Percentiles rank a stretch among this genome's conserved stretches.
These are phyloP conservation scores for Trogon melanurus DNA, from an alignment of 2,113 vertebrate species.

Conservation along the genomic window DNA sequence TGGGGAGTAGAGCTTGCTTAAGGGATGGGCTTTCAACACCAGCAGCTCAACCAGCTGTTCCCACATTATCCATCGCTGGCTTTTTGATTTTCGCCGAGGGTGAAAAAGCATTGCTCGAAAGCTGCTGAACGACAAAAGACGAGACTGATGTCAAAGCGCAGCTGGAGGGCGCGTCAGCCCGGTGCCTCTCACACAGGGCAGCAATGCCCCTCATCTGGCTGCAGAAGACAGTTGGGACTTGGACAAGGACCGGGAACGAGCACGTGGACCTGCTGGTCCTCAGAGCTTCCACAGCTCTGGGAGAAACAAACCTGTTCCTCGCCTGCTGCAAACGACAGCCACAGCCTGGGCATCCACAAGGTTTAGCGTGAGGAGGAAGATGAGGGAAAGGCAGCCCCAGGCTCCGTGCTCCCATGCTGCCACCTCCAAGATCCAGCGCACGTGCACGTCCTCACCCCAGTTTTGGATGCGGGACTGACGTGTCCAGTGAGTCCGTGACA, in stretches of 20 bases:
- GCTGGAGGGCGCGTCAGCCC: not conserved
- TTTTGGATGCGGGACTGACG: not conserved
- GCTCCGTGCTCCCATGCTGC: not conserved
- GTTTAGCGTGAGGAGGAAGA: not conserved
- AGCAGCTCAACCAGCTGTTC: not conserved
- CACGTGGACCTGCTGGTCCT: rapidly evolving
- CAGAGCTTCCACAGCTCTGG: not conserved
- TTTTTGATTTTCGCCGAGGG: not conserved
- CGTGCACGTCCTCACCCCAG: rapidly evolving
- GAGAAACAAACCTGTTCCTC: not conserved
- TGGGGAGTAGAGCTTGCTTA: not conserved
- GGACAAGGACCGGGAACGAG: not conserved
- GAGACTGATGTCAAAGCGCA: not conserved
- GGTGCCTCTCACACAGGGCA: not conserved
- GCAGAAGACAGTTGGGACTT: not conserved
- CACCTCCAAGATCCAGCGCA: not conserved
- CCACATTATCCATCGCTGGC: not conserved
- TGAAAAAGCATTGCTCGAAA: not conserved
- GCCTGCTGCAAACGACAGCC: not conserved
- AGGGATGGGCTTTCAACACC: not conserved
- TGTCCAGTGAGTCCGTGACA: not conserved
- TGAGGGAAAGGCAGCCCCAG: not conserved
- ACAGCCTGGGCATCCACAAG: too few relatives aligned
- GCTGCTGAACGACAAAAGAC: not conserved
- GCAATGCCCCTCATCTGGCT: not conserved